Conservation (phyloP, 2,113 vertebrate genomes). For the Spea bombifrons region DNA sequence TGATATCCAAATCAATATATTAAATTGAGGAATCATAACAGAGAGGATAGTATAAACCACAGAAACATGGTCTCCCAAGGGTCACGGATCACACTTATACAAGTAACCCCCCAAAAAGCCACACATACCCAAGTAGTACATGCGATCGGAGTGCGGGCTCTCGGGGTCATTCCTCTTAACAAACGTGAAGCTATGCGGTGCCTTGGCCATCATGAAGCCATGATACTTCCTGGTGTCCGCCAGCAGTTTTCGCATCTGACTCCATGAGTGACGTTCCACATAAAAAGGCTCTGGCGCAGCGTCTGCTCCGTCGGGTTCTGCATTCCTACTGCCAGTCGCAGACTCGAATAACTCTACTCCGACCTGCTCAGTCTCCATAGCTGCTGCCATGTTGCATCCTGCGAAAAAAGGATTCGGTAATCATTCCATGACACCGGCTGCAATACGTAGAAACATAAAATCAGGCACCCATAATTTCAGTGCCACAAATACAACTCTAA, state of each 20-base stretch:
- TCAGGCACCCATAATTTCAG: too few relatives aligned
- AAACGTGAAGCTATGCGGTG: slow-evolving; percentile 75
- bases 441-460: too few relatives aligned
- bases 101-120: too few relatives aligned
- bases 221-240: slow-evolving; percentile 75
- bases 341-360: slow-evolving; percentile 75
- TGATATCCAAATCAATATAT: too few relatives aligned
- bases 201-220: slow-evolving; percentile 77
- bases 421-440: background rate
- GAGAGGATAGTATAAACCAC: too few relatives aligned
- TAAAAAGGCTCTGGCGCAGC: slow-evolving; percentile 71
- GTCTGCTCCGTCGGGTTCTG: slow-evolving; percentile 57
- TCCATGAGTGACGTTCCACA: slow-evolving; percentile 76
- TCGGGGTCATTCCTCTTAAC: slow-evolving; percentile 75
- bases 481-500: too few relatives aligned
- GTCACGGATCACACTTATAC: too few relatives aligned
- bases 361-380: slow-evolving; percentile 78
- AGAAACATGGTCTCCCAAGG: too few relatives aligned
- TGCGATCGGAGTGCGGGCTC: slow-evolving; percentile 70
- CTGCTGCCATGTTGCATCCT: slow-evolving; percentile 79
- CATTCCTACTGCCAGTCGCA: slow-evolving; percentile 57
- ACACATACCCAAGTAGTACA: slow-evolving; percentile 77
- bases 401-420: background rate
- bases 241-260: slow-evolving; percentile 75
- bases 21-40: too few relatives aligned